Evolutionary conservation across 92 coral and sea anemone species (phyloP), one percentile per base, ranked within the genome.

Genomic region (Phenganax marumi): DNA sequence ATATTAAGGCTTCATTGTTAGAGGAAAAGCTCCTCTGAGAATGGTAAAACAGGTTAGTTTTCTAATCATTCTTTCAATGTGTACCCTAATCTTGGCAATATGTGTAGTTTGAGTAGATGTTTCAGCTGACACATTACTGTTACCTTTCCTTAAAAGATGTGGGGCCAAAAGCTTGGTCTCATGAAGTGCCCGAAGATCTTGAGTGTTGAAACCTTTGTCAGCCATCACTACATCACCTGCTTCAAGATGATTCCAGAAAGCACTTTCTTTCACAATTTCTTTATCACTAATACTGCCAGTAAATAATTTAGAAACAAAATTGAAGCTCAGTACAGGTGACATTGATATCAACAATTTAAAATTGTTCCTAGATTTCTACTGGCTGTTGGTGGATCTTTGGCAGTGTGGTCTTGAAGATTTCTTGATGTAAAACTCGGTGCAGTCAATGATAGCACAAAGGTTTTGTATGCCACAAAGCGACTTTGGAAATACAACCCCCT

Each of bases 11-110:
- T 90, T 90, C 86, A 72, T 73, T 53, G 93, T 77, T 62, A 90
- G 87, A 21, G 93, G 89, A 86, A 88, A 82, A 88, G 83, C 89
- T 47, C 90, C 89, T 70, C 84, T 84, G 65, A 90, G 82, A 64
- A 87, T 80, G 50, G 50, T 66, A 80, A 86, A 91, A 84, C 86
- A 77, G 86, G 76, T 85, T 90, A 61, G 85, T 81, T 84, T 82
- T 79, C 87, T 84, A 22, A 91, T 87, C 78, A 89, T 86, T 66
- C 89, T 82, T 83, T 91, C 92, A 77, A 91, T 88, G 84, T 87
- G 96, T 79, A 91, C 92, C 79, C 91, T 83, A 77, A 89, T 71
- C 24, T 88, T 76, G 26, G 86, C 90, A 23, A 87, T 85, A 18
- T 79, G 84, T 17, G 86, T 50, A 13, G 84, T 87, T 8, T 84